Evolutionary conservation across 2,113 vertebrate genomes (phyloP).

Genomic region (Recurvirostra avosetta): DNA sequence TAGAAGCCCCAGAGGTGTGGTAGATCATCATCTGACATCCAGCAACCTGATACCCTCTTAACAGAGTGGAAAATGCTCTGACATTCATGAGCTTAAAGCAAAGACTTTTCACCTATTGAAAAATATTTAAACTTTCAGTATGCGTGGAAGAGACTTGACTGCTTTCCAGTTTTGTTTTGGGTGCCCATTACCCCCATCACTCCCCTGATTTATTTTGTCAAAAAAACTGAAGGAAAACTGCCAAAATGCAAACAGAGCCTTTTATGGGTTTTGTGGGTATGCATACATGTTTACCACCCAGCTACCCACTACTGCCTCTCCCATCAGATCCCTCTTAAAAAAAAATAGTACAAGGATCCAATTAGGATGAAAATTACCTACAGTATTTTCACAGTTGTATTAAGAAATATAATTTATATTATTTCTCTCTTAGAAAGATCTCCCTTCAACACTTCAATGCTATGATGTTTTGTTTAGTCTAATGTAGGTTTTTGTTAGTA

Average conservation of each 20-base stretch:
- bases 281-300: not conserved
- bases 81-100: slow-evolving; percentile 30
- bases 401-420: not conserved
- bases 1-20: not conserved
- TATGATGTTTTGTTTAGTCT: slow-evolving; percentile 74
- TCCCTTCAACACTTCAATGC: slow-evolving; percentile 30
- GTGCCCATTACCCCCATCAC: not conserved
- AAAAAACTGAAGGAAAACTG: slow-evolving; percentile 34
- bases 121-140: slow-evolving; percentile 55
- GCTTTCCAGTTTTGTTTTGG: slow-evolving; percentile 49
- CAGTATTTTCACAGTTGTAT: not conserved
- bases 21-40: slow-evolving; percentile 55
- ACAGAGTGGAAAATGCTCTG: slow-evolving; percentile 37
- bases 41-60: slow-evolving; percentile 39
- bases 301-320: not conserved
- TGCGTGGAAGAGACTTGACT: slow-evolving; percentile 48
- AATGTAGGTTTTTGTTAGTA: slow-evolving; percentile 59
- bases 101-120: slow-evolving; percentile 54
- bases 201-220: slow-evolving; percentile 62
- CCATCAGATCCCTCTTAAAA: not conserved
- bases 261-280: not conserved
- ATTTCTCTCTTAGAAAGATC: slow-evolving; percentile 37
- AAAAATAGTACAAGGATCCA: not conserved
- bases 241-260: not conserved
- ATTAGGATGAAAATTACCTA: not conserved